Base-by-base conservation (phyloP, 2,888 invertebrate species). In the Torymus aiolomorphi region DNA sequence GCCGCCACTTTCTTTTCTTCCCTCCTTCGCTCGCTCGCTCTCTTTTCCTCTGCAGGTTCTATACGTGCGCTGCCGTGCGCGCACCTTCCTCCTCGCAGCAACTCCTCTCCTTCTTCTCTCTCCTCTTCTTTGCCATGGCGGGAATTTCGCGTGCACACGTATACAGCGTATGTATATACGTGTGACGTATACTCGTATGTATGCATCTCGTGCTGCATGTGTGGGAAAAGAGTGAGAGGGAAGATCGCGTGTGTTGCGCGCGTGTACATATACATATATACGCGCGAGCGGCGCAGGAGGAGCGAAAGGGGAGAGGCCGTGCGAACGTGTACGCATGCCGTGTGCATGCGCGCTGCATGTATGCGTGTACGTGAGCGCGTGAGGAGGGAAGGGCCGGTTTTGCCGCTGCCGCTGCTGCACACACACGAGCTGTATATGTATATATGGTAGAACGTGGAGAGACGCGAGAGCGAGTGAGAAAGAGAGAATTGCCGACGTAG, bases 341-440 rank as follows among this genome's bases (percentile, higher is more conserved):
- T 69, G 16, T 16, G 18, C 12, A 12, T 5, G 16, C 13, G 31
- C 14, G 57, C 8, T 54, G 56, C n/a, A 8, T 59, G 14, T 24
- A 16, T 24, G 59, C n/a, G 49, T 13, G 62, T 59, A 18, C 49
- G 56, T 4, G 42, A 42, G 70, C 5, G 63, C 54, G 59, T 54
- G 31, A 24, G 49, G 80, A 80, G 80, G 83, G 80, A 82, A 83
- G 76, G 80, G 73, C 65, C 69, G 73, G 73, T 77, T 74, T 69
- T 24, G 49, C 42, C 56, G 70, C 20, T 10, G 42, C 42, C 8
- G 42, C 42, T 42, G 42, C 42, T 42, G 42, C 42, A 10, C 42
- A 42, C 42, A 42, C 42, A 8, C 42, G 8, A 42, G 42, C 8
- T 42, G 42, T 42, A 10, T 42, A 10, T 42, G 8, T 42, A 8